Evolutionary conservation across 2,113 vertebrate species (phyloP).

Genomic region (Cryptoleucopteryx plumbea): DNA sequence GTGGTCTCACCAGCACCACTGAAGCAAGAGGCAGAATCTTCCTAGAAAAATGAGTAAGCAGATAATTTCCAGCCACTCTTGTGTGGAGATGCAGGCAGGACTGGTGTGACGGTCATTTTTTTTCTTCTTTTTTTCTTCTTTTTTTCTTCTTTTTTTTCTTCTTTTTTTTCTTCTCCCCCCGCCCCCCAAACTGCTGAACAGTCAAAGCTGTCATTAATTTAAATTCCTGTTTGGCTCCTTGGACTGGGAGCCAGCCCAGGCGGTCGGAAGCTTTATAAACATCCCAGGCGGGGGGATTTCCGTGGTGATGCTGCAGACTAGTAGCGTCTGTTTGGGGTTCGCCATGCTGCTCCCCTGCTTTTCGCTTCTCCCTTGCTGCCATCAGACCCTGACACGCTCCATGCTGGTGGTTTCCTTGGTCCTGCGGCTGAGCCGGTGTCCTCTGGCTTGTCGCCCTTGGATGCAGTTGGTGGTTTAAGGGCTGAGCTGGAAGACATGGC

Average conservation of each 20-base stretch:
- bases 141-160: no score
- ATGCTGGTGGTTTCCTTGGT: background rate
- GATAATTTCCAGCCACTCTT: background rate
- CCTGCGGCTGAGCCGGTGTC: background rate
- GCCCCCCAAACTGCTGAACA: accelerated
- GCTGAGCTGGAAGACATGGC: background rate
- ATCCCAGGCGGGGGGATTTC: background rate
- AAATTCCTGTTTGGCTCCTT: background rate
- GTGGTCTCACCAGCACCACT: background rate
- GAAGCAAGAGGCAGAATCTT: background rate
- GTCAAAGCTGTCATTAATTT: background rate
- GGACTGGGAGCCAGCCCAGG: background rate
- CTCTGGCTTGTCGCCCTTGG: background rate
- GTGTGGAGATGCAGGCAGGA: background rate
- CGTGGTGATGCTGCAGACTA: background rate
- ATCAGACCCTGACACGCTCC: background rate
- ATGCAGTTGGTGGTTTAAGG: background rate
- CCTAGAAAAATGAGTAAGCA: background rate
- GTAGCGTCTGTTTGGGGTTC: background rate
- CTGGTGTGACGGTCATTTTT: no score
- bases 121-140: no score
- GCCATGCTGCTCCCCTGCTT: background rate
- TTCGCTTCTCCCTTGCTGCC: background rate
- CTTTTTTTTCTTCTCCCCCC: no score
- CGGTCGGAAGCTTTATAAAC: background rate